Conservation (phyloP, 1,140 invertebrate genomes). For the Aphelinus certus region DNA sequence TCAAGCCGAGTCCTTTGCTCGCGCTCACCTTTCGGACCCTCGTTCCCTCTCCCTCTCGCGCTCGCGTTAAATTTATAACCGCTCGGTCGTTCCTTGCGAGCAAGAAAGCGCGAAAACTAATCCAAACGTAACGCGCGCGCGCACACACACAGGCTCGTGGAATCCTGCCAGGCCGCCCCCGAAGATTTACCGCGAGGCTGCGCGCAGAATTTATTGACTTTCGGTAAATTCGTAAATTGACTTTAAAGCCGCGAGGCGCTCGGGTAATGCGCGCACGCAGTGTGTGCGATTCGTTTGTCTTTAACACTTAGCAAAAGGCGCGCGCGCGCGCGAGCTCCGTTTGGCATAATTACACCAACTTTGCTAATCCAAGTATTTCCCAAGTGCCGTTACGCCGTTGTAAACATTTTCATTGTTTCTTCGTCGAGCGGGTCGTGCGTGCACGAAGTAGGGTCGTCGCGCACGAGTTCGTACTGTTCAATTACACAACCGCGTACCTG, state of each 20-base stretch:
- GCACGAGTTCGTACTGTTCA: conserved; percentile 12
- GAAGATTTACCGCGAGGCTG: conserved; percentile 9
- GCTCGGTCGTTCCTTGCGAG: not conserved
- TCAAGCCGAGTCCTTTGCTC: not conserved
- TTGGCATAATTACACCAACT: conserved; percentile 36
- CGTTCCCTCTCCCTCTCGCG: not conserved
- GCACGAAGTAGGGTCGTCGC: not conserved
- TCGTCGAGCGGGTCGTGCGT: not conserved
- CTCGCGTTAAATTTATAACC: conserved; percentile 31
- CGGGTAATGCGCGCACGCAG: not conserved
- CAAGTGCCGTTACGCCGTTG: conserved; percentile 34
- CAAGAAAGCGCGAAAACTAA: conserved; percentile 10
- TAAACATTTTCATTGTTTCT: conserved; percentile 39
- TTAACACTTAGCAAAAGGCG: conserved; percentile 37
- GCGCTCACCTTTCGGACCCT: too few species aligned
- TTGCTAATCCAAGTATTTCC: conserved; percentile 38
- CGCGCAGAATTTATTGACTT: conserved; percentile 32
- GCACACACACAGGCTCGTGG: not conserved
- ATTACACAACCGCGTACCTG: conserved; percentile 33
- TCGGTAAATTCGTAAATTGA: conserved; percentile 38
- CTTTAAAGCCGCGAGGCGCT: conserved; percentile 19
- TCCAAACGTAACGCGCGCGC: conserved; percentile 7
- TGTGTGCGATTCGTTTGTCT: conserved; percentile 32
- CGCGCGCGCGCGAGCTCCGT: not conserved
- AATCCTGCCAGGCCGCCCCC: not conserved